Base-by-base conservation (phyloP, 2,113 vertebrate species). In the Oncorhynchus keta region DNA sequence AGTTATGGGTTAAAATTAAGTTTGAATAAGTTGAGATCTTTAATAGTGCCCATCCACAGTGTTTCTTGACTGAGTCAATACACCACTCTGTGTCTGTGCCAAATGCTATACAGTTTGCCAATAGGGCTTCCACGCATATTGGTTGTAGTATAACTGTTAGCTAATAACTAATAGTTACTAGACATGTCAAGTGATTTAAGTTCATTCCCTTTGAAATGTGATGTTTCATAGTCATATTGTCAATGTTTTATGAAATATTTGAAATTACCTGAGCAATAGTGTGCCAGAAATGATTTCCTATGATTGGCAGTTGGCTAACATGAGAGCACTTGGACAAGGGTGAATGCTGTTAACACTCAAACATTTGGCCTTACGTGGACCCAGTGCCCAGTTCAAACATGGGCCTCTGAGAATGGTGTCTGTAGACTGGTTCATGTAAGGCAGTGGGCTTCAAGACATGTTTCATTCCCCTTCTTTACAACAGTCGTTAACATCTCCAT, bases 401-500 rank as follows among this genome's bases (percentile, higher is more conserved):
- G 13, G 49, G 67, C 13, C 67, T 61, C 30, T 35, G 2, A 22
- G 24, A 7, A 20, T 5, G 16, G 5, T 67, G 22, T 32, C 9
- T 39, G 14, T 30, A 39, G 7, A n/a, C 49, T 28, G 48, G 18
- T 55, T 20, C 61, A 8, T 72, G 12, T 13, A 55, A 32, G 28
- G 57, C 5, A 45, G 26, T 18, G 71, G 3, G 51, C 11, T 45
- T 45, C 57, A 49, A 48, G 65, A 72, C 26, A 72, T 39, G 30
- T 68, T 78, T 68, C 45, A 72, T 59, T 55, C 26, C 72, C 48
- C 55, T 73, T 30, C 49, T 51, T 51, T 51, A 51, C 16, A 39
- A 20, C 62, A 65, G 28, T 66, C 22, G 14, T 55, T 55, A 16
- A 55, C 3, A 55, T 73, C 28, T 24, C 30, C 67, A 20, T 28